These are phyloP conservation scores for Streptopelia turtur DNA, from an alignment of 2,797 vertebrate species.

Conservation along the genomic window DNA sequence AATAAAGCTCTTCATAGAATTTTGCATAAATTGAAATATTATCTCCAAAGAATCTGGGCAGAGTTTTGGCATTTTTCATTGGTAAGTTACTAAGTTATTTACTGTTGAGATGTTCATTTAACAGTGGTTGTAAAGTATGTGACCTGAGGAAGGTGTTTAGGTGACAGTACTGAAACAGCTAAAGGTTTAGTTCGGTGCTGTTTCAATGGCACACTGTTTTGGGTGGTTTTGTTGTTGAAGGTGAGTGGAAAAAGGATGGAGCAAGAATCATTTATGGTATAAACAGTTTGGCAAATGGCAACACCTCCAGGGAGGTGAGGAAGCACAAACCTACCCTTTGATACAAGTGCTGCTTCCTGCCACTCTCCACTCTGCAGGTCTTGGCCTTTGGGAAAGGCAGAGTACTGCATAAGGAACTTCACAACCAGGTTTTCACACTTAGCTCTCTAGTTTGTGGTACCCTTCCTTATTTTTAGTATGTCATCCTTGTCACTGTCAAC, in stretches of 20 bases:
- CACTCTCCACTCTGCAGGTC: background rate
- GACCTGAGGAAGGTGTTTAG: background rate
- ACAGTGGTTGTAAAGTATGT: background rate
- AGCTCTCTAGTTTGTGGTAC: background rate
- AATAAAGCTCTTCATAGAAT: background rate
- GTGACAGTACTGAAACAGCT: background rate
- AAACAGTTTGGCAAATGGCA: background rate
- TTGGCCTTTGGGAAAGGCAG: background rate
- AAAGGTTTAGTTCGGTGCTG: background rate
- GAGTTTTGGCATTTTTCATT: background rate
- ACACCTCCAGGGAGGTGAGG: rapidly evolving
- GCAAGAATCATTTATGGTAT: background rate
- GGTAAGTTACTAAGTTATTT: background rate
- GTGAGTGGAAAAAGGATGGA: background rate
- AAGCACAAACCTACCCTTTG: background rate
- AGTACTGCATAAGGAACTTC: background rate
- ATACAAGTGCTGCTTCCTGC: background rate
- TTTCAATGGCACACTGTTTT: background rate
- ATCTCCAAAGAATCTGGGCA: background rate
- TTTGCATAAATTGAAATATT: background rate
- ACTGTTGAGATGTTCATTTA: background rate
- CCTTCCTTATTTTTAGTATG: background rate
- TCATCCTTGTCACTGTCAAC: background rate
- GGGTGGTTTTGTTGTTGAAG: background rate
- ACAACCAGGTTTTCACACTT: rapidly evolving